These are phyloP conservation scores for Epistrophe eligans DNA, from an alignment of 2,888 invertebrate genomes.

Conservation along the genomic window DNA sequence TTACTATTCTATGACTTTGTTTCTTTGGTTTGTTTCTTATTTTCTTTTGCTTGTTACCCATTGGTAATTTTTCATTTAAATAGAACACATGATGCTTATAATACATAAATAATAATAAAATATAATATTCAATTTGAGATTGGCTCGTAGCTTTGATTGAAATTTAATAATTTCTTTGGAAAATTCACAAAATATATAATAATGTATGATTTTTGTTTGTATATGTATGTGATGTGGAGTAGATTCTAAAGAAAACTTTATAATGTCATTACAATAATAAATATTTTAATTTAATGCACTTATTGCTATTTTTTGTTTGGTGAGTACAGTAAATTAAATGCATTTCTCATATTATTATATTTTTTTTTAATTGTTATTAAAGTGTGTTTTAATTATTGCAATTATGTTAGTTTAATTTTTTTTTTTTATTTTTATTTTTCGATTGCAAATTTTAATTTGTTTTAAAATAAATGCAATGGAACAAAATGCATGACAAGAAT, in stretches of 20 bases:
- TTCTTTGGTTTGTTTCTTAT: slow-evolving; percentile 37
- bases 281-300: slow-evolving; percentile 38
- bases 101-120: slow-evolving; percentile 18
- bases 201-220: not conserved
- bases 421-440: slow-evolving; percentile 1
- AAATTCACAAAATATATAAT: slow-evolving; percentile 19
- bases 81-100: slow-evolving; percentile 58
- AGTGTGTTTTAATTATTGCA: slow-evolving; percentile 14
- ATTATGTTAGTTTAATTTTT: not conserved
- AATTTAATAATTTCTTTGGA: slow-evolving; percentile 13
- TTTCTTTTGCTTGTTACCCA: slow-evolving; percentile 27
- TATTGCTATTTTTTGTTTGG: slow-evolving; percentile 28
- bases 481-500: slow-evolving; percentile 65
- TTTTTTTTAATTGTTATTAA: slow-evolving; percentile 40
- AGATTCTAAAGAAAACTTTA: slow-evolving; percentile 19
- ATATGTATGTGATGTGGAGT: slow-evolving; percentile 20
- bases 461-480: slow-evolving; percentile 70
- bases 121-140: slow-evolving; percentile 37
- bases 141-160: slow-evolving; percentile 23
- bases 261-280: slow-evolving; percentile 21
- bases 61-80: slow-evolving; percentile 59
- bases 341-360: slow-evolving; percentile 32
- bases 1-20: slow-evolving; percentile 61
- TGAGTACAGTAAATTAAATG: slow-evolving; percentile 68
- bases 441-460: slow-evolving; percentile 13